These are phyloP conservation scores for Phrynocephalus versicolor DNA, from an alignment of 2,113 vertebrate genomes.

Conservation along the genomic window DNA sequence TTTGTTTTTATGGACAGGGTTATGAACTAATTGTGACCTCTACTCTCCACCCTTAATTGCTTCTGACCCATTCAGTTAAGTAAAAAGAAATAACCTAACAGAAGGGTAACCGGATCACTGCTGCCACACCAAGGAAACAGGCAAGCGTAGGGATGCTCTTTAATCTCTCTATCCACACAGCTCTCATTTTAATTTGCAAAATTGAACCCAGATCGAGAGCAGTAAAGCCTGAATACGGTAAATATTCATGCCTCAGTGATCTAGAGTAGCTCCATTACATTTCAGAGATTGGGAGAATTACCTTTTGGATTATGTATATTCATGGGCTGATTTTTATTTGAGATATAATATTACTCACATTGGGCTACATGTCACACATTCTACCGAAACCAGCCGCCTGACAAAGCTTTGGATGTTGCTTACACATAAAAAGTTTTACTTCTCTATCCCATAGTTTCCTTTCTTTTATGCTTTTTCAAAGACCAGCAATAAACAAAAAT, in stretches of 20 bases:
- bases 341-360: conserved; percentile 76
- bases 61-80: conserved; percentile 69
- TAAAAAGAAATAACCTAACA: conserved; percentile 64
- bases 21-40: conserved; percentile 62
- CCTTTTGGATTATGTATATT: conserved; percentile 84
- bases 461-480: conserved; percentile 67
- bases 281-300: conserved; percentile 82
- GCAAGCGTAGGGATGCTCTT: conserved; percentile 73
- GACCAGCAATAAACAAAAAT: conserved; percentile 67
- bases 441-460: conserved; percentile 64
- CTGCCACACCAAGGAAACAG: conserved; percentile 71
- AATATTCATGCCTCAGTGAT: conserved; percentile 84
- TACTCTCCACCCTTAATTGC: conserved; percentile 59
- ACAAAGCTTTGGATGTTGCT: conserved; percentile 71
- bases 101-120: conserved; percentile 71
- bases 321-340: conserved; percentile 82
- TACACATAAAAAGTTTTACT: conserved; percentile 70
- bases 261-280: conserved; percentile 81
- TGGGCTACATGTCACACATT: conserved; percentile 71
- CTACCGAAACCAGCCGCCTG: conserved; percentile 73
- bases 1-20: conserved; percentile 63
- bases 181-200: conserved; percentile 87
- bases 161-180: conserved; percentile 83
- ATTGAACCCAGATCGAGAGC: conserved; percentile 83
- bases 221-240: conserved; percentile 81